These are phyloP conservation scores for Sebastes melanostomus DNA, from an alignment of 2,797 vertebrate species.

Conservation along the genomic window DNA sequence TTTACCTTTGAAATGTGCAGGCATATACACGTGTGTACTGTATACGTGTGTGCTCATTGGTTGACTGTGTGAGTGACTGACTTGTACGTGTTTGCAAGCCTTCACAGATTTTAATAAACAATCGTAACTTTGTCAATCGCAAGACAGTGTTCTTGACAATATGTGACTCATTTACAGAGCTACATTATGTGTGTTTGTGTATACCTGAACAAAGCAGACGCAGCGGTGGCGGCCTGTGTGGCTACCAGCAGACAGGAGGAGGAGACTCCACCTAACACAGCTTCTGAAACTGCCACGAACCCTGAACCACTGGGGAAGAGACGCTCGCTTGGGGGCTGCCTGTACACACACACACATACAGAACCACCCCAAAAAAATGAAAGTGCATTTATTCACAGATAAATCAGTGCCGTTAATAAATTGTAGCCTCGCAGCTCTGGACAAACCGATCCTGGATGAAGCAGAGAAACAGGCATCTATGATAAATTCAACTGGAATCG, in stretches of 20 bases:
- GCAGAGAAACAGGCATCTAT: background rate
- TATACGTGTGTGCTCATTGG: background rate
- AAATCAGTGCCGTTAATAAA: background rate
- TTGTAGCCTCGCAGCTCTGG: background rate
- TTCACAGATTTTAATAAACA: background rate
- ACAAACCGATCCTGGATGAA: background rate
- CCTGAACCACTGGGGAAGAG: conserved; percentile 86
- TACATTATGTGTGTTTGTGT: conserved; percentile 26
- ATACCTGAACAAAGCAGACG: conserved; percentile 89
- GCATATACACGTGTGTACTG: background rate
- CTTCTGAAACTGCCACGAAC: conserved; percentile 82
- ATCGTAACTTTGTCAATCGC: background rate
- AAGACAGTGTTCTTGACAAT: conserved; percentile 2
- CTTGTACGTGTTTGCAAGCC: background rate
- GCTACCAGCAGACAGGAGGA: conserved; percentile 86
- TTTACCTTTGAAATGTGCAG: background rate
- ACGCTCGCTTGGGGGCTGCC: conserved; percentile 88
- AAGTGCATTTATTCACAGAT: background rate
- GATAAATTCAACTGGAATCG: background rate
- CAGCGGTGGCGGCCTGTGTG: conserved; percentile 82
- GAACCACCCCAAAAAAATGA: background rate
- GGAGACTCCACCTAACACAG: conserved; percentile 82
- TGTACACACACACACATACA: conserved; percentile 48
- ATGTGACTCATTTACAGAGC: background rate
- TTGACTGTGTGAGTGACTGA: background rate